phyloP scores from a whole-genome alignment of 2,888 invertebrate genomes.

The Eristalis tenax region DNA sequence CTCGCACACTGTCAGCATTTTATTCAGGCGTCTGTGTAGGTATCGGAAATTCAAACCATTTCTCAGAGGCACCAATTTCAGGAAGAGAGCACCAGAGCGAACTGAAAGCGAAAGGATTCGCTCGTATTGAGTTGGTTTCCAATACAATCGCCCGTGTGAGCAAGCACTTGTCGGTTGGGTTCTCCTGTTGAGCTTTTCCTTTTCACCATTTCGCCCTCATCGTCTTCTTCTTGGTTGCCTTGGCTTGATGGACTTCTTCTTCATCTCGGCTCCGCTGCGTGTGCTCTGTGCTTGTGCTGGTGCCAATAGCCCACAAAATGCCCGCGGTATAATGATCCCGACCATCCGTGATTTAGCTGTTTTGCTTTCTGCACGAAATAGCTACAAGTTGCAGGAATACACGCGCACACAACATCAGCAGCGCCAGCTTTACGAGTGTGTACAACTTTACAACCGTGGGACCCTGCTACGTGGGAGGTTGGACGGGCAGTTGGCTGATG shows the following conservation, averaged over 20 bases:
- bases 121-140: constrained; percentile 38
- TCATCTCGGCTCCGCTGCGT: constrained; percentile 6
- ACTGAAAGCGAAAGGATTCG: constrained; percentile 64
- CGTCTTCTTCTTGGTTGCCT: not conserved
- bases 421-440: not conserved
- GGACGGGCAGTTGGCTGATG: not conserved
- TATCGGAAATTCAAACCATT: not conserved
- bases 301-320: constrained; percentile 14
- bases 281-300: not conserved
- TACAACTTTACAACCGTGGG: constrained; percentile 21
- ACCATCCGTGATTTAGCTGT: constrained; percentile 48
- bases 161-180: constrained; percentile 25
- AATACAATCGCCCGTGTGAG: constrained; percentile 9
- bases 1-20: not conserved
- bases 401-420: not conserved
- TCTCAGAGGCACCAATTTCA: not conserved
- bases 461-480: not conserved
- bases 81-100: constrained; percentile 54
- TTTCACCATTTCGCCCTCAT: not conserved
- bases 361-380: constrained; percentile 53
- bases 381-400: constrained; percentile 72
- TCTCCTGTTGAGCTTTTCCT: constrained; percentile 49
- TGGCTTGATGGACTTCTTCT: not conserved
- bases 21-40: not conserved
- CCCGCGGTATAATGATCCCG: constrained; percentile 50